Percentiles rank a stretch among this genome's conserved stretches.
Conservation (phyloP, 1,140 invertebrate species). For the Megalopta genalis region DNA sequence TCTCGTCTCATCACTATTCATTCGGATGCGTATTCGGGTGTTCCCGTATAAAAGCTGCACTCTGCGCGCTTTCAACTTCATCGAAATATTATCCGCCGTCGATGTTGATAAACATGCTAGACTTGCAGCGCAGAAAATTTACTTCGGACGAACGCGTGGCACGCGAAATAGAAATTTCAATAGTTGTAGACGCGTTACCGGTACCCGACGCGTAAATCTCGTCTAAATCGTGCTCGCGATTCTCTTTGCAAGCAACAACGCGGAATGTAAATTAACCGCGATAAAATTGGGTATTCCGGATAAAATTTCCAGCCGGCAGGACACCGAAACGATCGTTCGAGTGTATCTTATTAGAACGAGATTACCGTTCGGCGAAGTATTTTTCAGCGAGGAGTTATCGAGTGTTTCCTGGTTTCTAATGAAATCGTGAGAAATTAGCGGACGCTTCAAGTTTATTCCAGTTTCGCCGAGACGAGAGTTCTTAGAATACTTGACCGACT, state of each 20-base stretch:
- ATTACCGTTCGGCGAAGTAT: not conserved
- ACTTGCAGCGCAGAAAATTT: not conserved
- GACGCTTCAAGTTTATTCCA: conserved; percentile 4
- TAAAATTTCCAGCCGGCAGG: not conserved
- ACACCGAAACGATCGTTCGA: not conserved
- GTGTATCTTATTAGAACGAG: not conserved
- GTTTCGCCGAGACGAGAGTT: conserved; percentile 2
- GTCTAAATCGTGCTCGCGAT: too few species aligned
- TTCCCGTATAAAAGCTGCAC: conserved; percentile 54
- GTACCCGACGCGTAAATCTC: too few species aligned
- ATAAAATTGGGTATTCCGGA: not conserved
- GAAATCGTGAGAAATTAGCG: conserved; percentile 33
- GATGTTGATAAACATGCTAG: conserved; percentile 10
- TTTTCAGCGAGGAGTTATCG: too few species aligned
- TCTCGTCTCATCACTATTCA: conserved; percentile 65
- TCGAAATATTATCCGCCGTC: conserved; percentile 27
- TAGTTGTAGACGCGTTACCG: not conserved
- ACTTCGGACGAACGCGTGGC: not conserved
- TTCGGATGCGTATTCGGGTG: conserved; percentile 52
- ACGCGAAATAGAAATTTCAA: not conserved
- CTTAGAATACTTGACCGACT: conserved; percentile 18
- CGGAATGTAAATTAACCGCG: too few species aligned
- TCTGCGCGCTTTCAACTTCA: conserved; percentile 46
- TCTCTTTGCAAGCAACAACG: too few species aligned
- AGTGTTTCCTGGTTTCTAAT: conserved; percentile 5